Conservation (phyloP, 2,113 vertebrate genomes). For the Aldabrachelys gigantea region DNA sequence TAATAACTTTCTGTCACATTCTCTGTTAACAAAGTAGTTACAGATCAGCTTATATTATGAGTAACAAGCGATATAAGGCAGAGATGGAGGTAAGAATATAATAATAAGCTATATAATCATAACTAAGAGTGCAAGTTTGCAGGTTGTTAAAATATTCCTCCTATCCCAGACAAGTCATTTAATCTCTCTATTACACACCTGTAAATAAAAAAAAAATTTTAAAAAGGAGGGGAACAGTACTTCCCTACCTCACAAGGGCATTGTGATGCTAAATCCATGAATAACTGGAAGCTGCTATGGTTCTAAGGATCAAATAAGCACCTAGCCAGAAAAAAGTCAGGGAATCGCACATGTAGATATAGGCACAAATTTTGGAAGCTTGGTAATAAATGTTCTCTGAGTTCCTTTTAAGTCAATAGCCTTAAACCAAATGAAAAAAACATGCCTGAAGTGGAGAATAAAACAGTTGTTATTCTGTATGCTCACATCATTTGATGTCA, state of each 20-base stretch:
- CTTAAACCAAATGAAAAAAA: neutral
- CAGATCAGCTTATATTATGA: conserved; percentile 44
- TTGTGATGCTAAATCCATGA: fast-evolving
- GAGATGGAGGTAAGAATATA: neutral
- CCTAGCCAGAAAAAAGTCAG: neutral
- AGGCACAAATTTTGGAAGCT: fast-evolving
- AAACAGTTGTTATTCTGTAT: neutral
- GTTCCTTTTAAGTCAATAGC: neutral
- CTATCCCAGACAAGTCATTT: neutral
- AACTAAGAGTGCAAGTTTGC: neutral
- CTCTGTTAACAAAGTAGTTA: conserved; percentile 51
- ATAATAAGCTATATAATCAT: neutral
- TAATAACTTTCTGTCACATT: conserved; percentile 69
- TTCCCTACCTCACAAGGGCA: neutral
- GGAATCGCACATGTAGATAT: neutral
- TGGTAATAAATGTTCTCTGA: fast-evolving
- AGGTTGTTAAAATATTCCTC: neutral
- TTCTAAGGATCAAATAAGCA: neutral
- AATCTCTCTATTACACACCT: neutral
- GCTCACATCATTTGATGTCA: neutral
- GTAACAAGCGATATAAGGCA: conserved; percentile 18
- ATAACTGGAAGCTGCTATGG: fast-evolving
- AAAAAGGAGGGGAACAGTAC: neutral
- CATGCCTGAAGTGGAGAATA: neutral
- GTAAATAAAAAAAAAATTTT: neutral